Conservation (phyloP, 2,888 invertebrate species). For the Ypsolopha sequella region DNA sequence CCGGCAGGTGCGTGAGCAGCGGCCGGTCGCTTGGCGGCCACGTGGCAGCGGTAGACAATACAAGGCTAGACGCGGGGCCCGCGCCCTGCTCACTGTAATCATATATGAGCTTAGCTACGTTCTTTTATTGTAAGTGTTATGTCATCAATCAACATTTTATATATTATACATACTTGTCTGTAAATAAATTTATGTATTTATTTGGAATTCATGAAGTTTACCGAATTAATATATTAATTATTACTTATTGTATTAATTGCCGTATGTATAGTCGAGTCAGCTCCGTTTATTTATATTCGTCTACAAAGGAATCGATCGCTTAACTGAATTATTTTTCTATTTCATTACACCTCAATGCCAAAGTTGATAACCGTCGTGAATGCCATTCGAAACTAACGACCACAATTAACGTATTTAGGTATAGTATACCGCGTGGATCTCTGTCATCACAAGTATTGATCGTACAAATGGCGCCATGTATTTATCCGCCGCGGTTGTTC, state of each 20-base stretch:
- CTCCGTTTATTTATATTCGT: conserved; percentile 11
- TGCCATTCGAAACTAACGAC: conserved; percentile 46
- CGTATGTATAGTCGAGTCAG: background rate
- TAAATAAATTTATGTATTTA: conserved; percentile 65
- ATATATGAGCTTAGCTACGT: conserved; percentile 69
- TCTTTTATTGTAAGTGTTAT: conserved; percentile 69
- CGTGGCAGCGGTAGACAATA: conserved; percentile 34
- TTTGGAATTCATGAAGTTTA: conserved; percentile 64
- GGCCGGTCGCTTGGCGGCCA: background rate
- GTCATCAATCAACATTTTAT: conserved; percentile 68
- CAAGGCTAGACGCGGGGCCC: conserved; percentile 45
- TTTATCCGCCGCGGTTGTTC: conserved; percentile 29
- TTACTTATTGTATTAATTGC: background rate
- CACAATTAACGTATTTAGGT: conserved; percentile 16
- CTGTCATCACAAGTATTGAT: conserved; percentile 63
- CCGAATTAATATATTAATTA: conserved; percentile 34
- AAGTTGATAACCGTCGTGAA: conserved; percentile 51
- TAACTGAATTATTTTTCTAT: conserved; percentile 15
- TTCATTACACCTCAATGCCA: conserved; percentile 60
- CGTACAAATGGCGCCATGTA: conserved; percentile 65
- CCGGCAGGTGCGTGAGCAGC: background rate
- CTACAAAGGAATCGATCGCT: background rate
- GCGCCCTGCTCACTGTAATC: conserved; percentile 61
- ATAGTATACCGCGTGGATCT: conserved; percentile 34
- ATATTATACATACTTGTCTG: conserved; percentile 44